Evolutionary conservation across 2,797 vertebrate genomes (phyloP).

Genomic region (Parambassis ranga): DNA sequence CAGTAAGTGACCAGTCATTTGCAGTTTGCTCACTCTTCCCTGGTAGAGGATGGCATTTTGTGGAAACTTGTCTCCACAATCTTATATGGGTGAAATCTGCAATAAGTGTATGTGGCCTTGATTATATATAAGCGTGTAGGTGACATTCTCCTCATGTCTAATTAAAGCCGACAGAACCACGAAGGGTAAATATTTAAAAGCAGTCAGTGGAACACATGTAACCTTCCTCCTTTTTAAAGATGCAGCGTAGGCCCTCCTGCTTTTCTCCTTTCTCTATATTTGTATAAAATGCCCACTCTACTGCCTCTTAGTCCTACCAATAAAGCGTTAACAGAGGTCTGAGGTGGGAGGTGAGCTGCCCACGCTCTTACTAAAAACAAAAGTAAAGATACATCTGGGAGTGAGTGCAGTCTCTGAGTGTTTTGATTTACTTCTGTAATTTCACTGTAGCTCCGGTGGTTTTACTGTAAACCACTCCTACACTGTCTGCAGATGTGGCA

Average conservation of each 20-base stretch:
- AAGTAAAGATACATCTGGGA: slow-evolving; percentile 70
- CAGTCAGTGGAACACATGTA: slow-evolving; percentile 39
- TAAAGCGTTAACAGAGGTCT: slow-evolving; percentile 50
- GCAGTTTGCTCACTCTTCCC: neutral
- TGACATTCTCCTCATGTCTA: slow-evolving; percentile 30
- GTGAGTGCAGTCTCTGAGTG: slow-evolving; percentile 48
- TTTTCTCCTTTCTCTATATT: slow-evolving; percentile 20
- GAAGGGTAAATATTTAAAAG: slow-evolving; percentile 63
- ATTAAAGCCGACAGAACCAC: slow-evolving; percentile 50
- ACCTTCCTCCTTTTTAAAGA: slow-evolving; percentile 43
- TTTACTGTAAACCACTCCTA: slow-evolving; percentile 78
- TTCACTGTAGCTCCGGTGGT: slow-evolving; percentile 62
- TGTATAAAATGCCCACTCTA: slow-evolving; percentile 40
- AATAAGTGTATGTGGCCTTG: too few species aligned
- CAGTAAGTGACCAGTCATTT: too few species aligned
- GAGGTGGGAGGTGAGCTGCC: slow-evolving; percentile 61
- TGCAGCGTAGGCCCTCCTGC: slow-evolving; percentile 15
- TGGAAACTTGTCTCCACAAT: slow-evolving; percentile 4
- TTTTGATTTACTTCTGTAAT: slow-evolving; percentile 76
- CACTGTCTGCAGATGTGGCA: slow-evolving; percentile 74
- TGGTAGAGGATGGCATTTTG: neutral
- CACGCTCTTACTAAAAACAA: slow-evolving; percentile 67
- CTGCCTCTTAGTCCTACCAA: slow-evolving; percentile 41
- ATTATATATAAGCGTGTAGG: too few species aligned
- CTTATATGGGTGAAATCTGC: neutral